Conservation (phyloP, 2,888 invertebrate genomes). For the Ectemnius continuus region DNA sequence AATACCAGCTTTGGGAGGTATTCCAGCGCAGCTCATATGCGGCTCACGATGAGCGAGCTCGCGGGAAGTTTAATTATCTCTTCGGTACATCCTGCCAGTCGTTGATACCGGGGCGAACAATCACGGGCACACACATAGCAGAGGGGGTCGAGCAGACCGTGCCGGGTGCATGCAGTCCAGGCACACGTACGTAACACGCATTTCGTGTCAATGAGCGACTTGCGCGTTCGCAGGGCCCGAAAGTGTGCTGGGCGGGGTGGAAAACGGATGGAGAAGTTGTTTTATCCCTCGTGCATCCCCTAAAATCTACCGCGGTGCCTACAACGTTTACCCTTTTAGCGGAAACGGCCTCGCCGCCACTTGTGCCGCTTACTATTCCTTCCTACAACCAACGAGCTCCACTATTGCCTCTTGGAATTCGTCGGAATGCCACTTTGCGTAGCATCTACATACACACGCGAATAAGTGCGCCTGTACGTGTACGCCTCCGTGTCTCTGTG, state of each 20-base stretch:
- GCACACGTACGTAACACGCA: neutral
- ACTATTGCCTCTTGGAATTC: slow-evolving; percentile 33
- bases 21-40: slow-evolving; percentile 38
- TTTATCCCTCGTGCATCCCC: slow-evolving; percentile 52
- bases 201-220: slow-evolving; percentile 31
- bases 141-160: slow-evolving; percentile 10
- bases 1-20: slow-evolving; percentile 49
- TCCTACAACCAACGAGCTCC: slow-evolving; percentile 39
- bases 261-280: slow-evolving; percentile 64
- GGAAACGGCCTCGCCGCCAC: slow-evolving; percentile 38
- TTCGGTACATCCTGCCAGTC: slow-evolving; percentile 58
- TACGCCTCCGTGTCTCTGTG: neutral
- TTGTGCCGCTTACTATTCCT: slow-evolving; percentile 53
- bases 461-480: neutral
- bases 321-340: slow-evolving; percentile 68
- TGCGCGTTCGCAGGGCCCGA: slow-evolving; percentile 7
- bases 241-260: slow-evolving; percentile 25
- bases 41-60: slow-evolving; percentile 47
- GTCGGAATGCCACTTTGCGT: neutral
- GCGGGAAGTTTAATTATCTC: slow-evolving; percentile 65
- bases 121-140: slow-evolving; percentile 20
- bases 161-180: neutral
- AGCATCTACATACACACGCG: neutral
- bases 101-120: slow-evolving; percentile 53
- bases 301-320: slow-evolving; percentile 54